A percentile compares a stretch with the other conserved stretches of the same genome.
These are phyloP conservation scores for Pitta sordida DNA, from an alignment of 2,113 vertebrate genomes.

Conservation along the genomic window DNA sequence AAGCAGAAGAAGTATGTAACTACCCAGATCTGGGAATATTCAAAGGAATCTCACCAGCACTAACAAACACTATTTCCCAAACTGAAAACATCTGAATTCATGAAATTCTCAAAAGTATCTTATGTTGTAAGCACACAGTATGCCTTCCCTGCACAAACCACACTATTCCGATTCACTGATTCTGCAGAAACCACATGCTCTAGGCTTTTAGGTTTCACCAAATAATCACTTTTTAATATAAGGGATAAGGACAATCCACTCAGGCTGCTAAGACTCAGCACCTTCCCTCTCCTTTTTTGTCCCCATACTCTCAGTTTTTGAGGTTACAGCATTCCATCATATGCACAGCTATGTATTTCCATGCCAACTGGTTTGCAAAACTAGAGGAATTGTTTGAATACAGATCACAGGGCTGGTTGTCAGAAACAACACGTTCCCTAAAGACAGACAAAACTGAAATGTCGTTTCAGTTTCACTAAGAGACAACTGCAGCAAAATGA, in stretches of 20 bases:
- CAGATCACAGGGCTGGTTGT: neutral
- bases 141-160: neutral
- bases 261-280: neutral
- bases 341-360: neutral
- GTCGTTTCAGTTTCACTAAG: neutral
- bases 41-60: neutral
- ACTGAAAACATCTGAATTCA: neutral
- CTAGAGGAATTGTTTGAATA: neutral
- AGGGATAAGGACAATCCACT: neutral
- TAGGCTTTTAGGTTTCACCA: neutral
- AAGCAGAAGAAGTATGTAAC: neutral
- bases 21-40: neutral
- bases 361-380: neutral
- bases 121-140: neutral
- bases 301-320: neutral
- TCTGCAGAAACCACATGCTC: neutral
- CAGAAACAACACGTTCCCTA: neutral
- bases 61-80: neutral
- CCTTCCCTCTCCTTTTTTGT: neutral
- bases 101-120: neutral
- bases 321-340: neutral
- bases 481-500: neutral
- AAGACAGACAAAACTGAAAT: conserved; percentile 4
- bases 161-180: neutral
- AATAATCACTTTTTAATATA: neutral